A percentile compares a stretch with the other conserved stretches of the same genome.
Conservation (phyloP, 2,113 vertebrate species). For the Paramisgurnus dabryanus region DNA sequence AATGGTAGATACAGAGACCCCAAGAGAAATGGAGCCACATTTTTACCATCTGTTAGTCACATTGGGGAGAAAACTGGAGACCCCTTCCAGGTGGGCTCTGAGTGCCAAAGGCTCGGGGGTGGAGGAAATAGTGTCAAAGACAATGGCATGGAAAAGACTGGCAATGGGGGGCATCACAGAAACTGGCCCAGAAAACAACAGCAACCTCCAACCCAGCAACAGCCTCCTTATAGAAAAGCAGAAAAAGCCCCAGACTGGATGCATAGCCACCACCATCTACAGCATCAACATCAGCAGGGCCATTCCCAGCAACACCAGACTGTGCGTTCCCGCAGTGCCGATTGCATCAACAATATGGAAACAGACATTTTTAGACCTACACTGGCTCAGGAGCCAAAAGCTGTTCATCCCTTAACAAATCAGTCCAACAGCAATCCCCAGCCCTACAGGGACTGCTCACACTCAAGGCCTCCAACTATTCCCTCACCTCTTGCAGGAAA, state of each 20-base stretch:
- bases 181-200: conserved; percentile 77
- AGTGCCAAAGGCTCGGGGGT: conserved; percentile 76
- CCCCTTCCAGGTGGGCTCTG: conserved; percentile 82
- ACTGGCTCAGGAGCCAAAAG: conserved; percentile 78
- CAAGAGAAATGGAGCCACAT: conserved; percentile 86
- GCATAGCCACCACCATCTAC: conserved; percentile 69
- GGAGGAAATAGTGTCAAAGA: conserved; percentile 80
- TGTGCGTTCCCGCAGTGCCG: conserved; percentile 82
- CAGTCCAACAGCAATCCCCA: conserved; percentile 77
- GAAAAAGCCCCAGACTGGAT: conserved; percentile 87
- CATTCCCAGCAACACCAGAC: conserved; percentile 68
- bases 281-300: conserved; percentile 56
- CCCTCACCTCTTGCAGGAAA: conserved; percentile 72
- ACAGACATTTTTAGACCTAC: conserved; percentile 80
- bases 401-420: conserved; percentile 73
- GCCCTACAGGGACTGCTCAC: conserved; percentile 85
- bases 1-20: conserved; percentile 76
- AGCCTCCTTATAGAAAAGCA: conserved; percentile 80
- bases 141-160: conserved; percentile 75
- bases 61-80: conserved; percentile 82
- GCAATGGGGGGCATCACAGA: conserved; percentile 66
- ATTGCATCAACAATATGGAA: conserved; percentile 81
- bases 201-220: conserved; percentile 62
- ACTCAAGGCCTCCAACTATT: conserved; percentile 72
- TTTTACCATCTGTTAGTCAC: conserved; percentile 90